phyloP scores from a whole-genome alignment of 2,113 vertebrate genomes.

The Pandion haliaetus region DNA sequence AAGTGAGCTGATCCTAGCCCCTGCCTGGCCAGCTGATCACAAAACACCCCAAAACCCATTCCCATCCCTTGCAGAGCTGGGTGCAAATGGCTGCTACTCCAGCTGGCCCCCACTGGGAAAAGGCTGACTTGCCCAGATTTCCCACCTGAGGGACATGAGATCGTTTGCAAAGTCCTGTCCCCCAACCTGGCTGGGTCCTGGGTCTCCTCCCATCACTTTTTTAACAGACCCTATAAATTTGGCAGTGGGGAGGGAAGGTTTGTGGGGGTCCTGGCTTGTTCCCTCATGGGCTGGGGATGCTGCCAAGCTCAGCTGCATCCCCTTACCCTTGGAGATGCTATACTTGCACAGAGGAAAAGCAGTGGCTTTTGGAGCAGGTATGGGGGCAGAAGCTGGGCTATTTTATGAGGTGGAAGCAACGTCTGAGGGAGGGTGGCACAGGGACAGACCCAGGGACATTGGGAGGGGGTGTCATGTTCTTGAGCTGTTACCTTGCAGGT shows the following conservation, averaged over 20 bases:
- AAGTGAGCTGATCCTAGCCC: background rate
- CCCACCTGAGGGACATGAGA: background rate
- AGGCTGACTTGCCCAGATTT: background rate
- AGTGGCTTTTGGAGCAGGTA: background rate
- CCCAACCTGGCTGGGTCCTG: too few relatives aligned
- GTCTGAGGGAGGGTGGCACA: background rate
- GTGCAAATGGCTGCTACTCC: background rate
- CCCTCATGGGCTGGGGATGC: background rate
- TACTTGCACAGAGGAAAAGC: background rate
- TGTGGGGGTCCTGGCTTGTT: background rate
- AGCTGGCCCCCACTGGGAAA: background rate
- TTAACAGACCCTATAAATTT: background rate
- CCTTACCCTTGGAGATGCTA: background rate
- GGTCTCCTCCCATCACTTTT: background rate
- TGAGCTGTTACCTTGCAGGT: background rate
- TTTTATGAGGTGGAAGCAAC: background rate
- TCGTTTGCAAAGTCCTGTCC: background rate
- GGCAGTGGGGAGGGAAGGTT: background rate
- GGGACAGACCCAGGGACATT: background rate
- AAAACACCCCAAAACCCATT: background rate
- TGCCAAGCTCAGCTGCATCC: background rate
- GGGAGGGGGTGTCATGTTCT: background rate
- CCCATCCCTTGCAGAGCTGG: background rate
- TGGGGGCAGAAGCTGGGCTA: background rate
- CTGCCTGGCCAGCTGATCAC: background rate